phyloP scores from a whole-genome alignment of 1,140 invertebrate genomes.

The Brachionus plicatilis region DNA sequence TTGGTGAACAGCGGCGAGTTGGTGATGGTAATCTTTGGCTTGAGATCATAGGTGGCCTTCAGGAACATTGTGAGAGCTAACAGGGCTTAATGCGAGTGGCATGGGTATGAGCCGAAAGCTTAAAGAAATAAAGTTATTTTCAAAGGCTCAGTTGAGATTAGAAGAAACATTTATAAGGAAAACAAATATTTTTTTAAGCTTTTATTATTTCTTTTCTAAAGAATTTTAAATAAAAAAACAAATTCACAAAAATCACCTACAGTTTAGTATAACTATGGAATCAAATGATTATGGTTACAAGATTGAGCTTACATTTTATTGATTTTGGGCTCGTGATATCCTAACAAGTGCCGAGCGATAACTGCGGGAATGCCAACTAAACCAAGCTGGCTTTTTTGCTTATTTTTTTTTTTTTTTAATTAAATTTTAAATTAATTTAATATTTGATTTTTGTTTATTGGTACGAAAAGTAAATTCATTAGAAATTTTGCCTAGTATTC shows the following conservation, averaged over 20 bases:
- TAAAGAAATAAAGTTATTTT: not conserved
- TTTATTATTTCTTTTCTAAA: not conserved
- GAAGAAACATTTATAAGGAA: not conserved
- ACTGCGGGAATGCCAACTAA: not conserved
- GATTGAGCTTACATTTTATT: not conserved
- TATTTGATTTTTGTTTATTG: not conserved
- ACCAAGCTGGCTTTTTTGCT: not conserved
- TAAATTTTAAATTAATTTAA: constrained; percentile 1
- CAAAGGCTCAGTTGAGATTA: not conserved
- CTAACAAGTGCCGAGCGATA: not conserved
- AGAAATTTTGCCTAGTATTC: not conserved
- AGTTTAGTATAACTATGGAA: not conserved
- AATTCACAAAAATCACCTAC: not conserved
- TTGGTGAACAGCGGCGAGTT: not conserved
- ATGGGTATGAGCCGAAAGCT: not conserved
- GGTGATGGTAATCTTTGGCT: not conserved
- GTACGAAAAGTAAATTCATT: not conserved
- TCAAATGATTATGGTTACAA: not conserved
- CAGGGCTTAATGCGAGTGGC: not conserved
- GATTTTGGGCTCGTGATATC: not conserved
- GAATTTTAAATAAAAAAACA: not conserved
- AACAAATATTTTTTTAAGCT: not conserved
- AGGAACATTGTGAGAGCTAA: not conserved
- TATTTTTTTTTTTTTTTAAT: not conserved
- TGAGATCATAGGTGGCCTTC: not conserved